These are phyloP conservation scores for Illadopsis cleaveri DNA, from an alignment of 2,113 vertebrate species.

Conservation along the genomic window DNA sequence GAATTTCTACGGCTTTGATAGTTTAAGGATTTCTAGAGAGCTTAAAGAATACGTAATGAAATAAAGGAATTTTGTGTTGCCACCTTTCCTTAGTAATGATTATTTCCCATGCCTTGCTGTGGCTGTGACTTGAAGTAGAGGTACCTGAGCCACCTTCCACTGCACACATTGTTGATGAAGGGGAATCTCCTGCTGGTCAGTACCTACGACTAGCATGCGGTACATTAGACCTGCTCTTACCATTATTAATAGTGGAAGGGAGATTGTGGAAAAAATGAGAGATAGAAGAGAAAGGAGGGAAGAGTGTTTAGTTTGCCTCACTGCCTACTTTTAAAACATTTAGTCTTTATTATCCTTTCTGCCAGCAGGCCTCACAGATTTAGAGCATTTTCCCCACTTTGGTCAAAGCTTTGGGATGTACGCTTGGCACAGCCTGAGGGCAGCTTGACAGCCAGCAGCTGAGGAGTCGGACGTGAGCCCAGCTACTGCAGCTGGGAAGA, in stretches of 20 bases:
- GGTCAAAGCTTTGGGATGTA: neutral
- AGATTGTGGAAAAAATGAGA: neutral
- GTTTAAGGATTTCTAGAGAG: neutral
- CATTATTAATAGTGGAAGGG: neutral
- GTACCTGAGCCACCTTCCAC: neutral
- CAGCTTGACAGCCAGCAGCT: conserved; percentile 33
- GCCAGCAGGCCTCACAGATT: conserved; percentile 7
- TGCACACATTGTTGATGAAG: neutral
- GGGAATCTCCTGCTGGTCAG: neutral
- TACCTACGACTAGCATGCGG: neutral
- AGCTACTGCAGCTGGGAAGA: conserved; percentile 28
- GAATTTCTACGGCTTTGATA: neutral
- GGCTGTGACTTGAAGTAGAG: neutral
- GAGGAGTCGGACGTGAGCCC: neutral
- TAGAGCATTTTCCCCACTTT: neutral
- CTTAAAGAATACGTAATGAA: neutral
- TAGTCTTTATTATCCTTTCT: neutral
- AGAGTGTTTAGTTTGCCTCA: neutral
- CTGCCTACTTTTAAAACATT: neutral
- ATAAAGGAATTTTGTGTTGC: neutral
- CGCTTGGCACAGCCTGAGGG: neutral
- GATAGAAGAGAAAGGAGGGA: neutral
- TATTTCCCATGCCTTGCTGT: neutral
- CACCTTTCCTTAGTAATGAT: neutral
- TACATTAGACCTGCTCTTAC: neutral